Base-by-base conservation (phyloP, 1,140 invertebrate genomes). In the Anastrepha ludens region DNA sequence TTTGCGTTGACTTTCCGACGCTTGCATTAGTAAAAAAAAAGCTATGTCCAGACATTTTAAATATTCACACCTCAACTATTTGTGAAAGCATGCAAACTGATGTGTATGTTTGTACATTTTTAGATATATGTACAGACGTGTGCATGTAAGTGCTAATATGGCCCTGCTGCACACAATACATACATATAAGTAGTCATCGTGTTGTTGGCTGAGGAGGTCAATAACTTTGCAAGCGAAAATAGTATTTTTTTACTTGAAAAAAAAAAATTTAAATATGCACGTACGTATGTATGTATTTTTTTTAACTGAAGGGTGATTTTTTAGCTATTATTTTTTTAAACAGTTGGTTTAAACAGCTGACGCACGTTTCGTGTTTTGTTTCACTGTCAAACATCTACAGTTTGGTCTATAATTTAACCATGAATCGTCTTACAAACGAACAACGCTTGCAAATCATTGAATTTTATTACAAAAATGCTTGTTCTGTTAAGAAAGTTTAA, bases 251-350 rank as follows among this genome's bases (percentile, higher is more conserved):
- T 74, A 74, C 67, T 74, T 74, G 67, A 74, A 74, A 8, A 29
- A 74, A 8, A 29, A 67, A 55, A 74, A 44, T 74, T 74, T 74
- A 74, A 74, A 74, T 74, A 74, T 17, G 6, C 44, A 74, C 11
- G 60, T 62, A 62, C 11, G 29, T 4, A 67, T 39, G 65, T 29
- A 41, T 67, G 65, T 67, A 41, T 29, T 39, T 64, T 67, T 67
- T 67, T 29, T 29, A 29, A 29, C 29, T 29, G 29, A 29, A 29
- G 29, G 29, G 29, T 29, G 29, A 29, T 29, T 29, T 29, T 29
- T 29, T 29, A 29, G 29, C 29, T 29, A 29, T 29, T 29, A 29
- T 29, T 1, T 29, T 29, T 29, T 29, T 29, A 29, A 29, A 29
- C 29, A 29, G 29, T 29, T 29, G 29, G 29, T 29, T 29, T 29